These are phyloP conservation scores for Arctopsyche grandis DNA, from an alignment of 1,140 invertebrate species.

Conservation along the genomic window DNA sequence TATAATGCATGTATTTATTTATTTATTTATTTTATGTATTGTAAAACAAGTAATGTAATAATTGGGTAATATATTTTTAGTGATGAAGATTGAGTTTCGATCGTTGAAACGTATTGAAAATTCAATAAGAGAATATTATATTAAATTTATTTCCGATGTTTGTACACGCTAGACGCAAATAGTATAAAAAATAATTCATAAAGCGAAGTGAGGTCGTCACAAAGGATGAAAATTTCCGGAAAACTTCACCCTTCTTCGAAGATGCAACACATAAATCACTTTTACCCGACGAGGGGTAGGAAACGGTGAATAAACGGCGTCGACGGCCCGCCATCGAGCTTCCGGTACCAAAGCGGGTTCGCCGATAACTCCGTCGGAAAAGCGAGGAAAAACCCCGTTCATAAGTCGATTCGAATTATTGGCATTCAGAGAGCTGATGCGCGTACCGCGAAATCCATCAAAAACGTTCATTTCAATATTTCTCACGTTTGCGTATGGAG, in stretches of 20 bases:
- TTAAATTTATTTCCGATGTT: no score
- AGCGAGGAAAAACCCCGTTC: not conserved
- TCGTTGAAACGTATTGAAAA: no score
- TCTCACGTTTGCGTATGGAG: not conserved
- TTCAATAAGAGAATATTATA: no score
- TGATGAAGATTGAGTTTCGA: no score
- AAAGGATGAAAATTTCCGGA: not conserved
- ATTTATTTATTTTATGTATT: no score
- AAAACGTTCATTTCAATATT: not conserved
- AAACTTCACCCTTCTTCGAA: not conserved
- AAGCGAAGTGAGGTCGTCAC: no score
- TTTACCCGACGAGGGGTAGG: not conserved
- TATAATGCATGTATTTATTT: no score
- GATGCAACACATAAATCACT: slow-evolving; percentile 20
- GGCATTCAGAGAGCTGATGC: not conserved
- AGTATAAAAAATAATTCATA: no score
- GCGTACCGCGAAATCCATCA: not conserved
- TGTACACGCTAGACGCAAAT: no score
- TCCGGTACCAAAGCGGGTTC: not conserved
- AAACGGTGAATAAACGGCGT: slow-evolving; percentile 15
- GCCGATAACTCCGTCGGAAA: slow-evolving; percentile 11
- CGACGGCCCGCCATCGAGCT: slow-evolving; percentile 5
- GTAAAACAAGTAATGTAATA: no score
- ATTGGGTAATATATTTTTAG: no score
- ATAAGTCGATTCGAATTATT: slow-evolving; percentile 28